phyloP scores from a whole-genome alignment of 1,140 invertebrate species.

The Goniozus legneri region DNA sequence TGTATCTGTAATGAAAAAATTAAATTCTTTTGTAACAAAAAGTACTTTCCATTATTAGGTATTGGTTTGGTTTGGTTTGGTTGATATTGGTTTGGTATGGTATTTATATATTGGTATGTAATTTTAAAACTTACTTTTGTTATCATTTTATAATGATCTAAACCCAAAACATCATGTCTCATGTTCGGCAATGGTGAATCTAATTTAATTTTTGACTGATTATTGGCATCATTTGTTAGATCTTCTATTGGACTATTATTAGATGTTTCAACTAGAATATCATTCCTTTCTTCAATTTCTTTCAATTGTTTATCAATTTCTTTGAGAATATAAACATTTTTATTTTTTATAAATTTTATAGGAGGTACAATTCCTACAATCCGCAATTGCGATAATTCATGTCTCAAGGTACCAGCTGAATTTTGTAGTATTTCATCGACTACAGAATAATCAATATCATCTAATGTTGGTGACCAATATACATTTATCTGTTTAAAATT shows the following conservation, averaged over 20 bases:
- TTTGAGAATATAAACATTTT: slow-evolving; percentile 45
- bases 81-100: too few relatives aligned
- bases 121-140: slow-evolving; percentile 31
- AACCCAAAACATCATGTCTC: slow-evolving; percentile 67
- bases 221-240: slow-evolving; percentile 15
- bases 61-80: too few relatives aligned
- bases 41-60: too few relatives aligned
- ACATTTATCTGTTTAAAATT: slow-evolving; percentile 66
- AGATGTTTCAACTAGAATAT: neutral
- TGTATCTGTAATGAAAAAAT: neutral
- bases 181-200: slow-evolving; percentile 51
- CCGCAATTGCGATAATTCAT: slow-evolving; percentile 65
- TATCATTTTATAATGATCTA: slow-evolving; percentile 66
- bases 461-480: slow-evolving; percentile 60
- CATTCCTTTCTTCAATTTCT: slow-evolving; percentile 48
- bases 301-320: slow-evolving; percentile 60
- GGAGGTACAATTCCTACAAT: slow-evolving; percentile 70
- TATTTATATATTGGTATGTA: too few relatives aligned
- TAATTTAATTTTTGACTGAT: slow-evolving; percentile 18
- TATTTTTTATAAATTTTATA: slow-evolving; percentile 70
- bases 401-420: slow-evolving; percentile 58
- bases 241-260: slow-evolving; percentile 30
- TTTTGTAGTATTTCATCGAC: slow-evolving; percentile 57
- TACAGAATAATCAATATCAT: slow-evolving; percentile 11
- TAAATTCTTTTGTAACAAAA: neutral